Conservation (phyloP, 2,888 invertebrate species). For the Limnephilus lunatus region DNA sequence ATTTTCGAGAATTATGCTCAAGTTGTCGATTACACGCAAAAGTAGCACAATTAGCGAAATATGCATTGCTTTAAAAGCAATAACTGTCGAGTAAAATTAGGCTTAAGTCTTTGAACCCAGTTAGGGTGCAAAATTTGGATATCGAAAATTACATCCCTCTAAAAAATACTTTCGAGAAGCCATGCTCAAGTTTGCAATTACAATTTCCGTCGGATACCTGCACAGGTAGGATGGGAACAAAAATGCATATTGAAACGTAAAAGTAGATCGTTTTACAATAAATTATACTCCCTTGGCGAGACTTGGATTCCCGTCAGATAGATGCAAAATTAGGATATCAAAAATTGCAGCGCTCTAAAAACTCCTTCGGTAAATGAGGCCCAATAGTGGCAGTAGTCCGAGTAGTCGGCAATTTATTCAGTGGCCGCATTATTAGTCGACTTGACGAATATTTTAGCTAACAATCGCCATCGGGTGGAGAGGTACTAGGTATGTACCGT, state of each 20-base stretch:
- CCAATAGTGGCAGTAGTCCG: neutral
- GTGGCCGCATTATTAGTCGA: conserved; percentile 36
- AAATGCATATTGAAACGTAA: neutral
- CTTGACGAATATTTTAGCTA: neutral
- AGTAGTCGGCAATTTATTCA: conserved; percentile 1
- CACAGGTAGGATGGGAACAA: neutral
- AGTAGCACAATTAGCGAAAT: no score
- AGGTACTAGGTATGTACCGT: conserved; percentile 6
- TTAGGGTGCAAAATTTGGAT: no score
- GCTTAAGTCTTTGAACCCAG: no score
- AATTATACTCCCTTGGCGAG: no score
- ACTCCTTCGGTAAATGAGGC: neutral
- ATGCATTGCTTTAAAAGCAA: no score
- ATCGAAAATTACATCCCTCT: no score
- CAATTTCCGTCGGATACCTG: neutral
- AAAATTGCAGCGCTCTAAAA: neutral
- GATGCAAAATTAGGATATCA: neutral
- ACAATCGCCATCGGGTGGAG: conserved; percentile 10
- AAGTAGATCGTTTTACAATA: neutral
- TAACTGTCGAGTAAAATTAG: no score
- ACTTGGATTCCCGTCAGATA: neutral
- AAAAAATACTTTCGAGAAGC: no score
- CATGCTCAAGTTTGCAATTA: no score
- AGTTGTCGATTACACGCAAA: neutral
- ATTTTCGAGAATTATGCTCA: neutral